Conservation (phyloP, 2,113 vertebrate species). For the Melanotaenia duboulayi region DNA sequence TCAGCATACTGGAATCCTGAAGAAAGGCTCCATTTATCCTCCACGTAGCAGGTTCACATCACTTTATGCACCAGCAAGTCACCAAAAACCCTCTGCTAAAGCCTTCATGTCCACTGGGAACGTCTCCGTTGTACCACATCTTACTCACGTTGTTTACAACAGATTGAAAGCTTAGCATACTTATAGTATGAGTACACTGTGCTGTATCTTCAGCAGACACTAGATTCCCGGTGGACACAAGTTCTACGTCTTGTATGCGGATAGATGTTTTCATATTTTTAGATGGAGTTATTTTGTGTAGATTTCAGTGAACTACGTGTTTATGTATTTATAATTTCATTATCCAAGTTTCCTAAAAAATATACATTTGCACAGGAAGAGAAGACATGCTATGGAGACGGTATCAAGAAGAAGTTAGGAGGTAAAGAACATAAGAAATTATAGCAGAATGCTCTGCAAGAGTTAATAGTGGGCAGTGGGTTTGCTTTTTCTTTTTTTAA, state of each 20-base stretch:
- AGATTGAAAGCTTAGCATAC: constrained; percentile 47
- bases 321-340: constrained; percentile 57
- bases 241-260: not conserved
- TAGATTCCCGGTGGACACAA: not conserved
- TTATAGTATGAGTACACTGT: constrained; percentile 22
- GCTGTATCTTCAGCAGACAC: constrained; percentile 22
- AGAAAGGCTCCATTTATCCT: constrained; percentile 22
- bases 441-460: too few species aligned
- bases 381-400: too few species aligned
- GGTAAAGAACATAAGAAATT: too few species aligned
- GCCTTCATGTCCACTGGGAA: constrained; percentile 39
- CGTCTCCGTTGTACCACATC: constrained; percentile 8
- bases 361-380: too few species aligned
- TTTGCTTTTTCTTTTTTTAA: constrained; percentile 27
- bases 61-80: constrained; percentile 52
- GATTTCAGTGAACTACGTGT: constrained; percentile 47
- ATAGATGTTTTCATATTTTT: constrained; percentile 22
- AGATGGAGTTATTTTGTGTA: constrained; percentile 48
- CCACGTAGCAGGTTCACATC: constrained; percentile 53
- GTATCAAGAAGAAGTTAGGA: too few species aligned
- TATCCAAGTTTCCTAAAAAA: not conserved
- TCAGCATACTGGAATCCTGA: constrained; percentile 8
- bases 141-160: constrained; percentile 31
- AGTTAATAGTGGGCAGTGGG: constrained; percentile 6
- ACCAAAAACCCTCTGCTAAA: constrained; percentile 26